These are phyloP conservation scores for Cyanoramphus novaezelandiae DNA, from an alignment of 2,113 vertebrate genomes.

Conservation along the genomic window DNA sequence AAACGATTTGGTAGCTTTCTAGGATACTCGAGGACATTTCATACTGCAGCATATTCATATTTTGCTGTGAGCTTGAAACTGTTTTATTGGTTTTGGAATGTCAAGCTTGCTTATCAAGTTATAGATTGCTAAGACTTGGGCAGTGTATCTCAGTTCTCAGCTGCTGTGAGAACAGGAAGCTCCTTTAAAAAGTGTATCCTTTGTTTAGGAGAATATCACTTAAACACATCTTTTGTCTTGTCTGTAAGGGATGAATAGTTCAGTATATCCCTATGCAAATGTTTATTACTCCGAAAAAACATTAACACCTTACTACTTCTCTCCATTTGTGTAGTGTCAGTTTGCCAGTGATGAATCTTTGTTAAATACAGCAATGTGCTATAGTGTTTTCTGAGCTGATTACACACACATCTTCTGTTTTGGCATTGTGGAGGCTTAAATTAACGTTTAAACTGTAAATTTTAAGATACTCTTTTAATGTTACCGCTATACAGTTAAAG, in stretches of 20 bases:
- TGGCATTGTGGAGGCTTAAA: constrained; percentile 18
- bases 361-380: not conserved
- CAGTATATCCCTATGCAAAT: not conserved
- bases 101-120: not conserved
- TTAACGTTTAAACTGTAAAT: not conserved
- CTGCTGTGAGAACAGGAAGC: not conserved
- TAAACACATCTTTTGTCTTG: constrained; percentile 24
- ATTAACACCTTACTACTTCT: not conserved
- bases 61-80: not conserved
- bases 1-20: not conserved
- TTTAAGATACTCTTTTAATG: constrained; percentile 18
- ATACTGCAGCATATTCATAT: not conserved
- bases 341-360: not conserved
- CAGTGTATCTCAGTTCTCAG: not conserved
- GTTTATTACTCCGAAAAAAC: constrained; percentile 7
- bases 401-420: not conserved
- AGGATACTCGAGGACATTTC: not conserved
- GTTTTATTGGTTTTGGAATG: not conserved
- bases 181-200: not conserved
- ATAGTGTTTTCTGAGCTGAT: not conserved
- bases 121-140: not conserved
- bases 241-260: not conserved
- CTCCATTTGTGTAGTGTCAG: not conserved
- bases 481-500: not conserved
- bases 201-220: not conserved